Evolutionary conservation across 2,888 invertebrate species (phyloP).

Genomic region (Abrostola tripartita): DNA sequence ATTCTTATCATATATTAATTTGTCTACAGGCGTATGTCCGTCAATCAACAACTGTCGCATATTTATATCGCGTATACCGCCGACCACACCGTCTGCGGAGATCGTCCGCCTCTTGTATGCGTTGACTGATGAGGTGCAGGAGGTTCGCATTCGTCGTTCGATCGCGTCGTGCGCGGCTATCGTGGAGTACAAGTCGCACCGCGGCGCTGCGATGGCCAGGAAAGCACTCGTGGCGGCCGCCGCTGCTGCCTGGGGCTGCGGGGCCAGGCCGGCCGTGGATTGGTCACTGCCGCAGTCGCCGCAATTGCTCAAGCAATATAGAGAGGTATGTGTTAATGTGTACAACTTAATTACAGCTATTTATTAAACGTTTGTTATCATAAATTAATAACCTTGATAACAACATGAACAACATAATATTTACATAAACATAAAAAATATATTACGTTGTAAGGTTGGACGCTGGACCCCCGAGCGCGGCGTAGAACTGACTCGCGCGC

Average conservation of each 20-base stretch:
- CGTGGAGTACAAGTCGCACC: conserved; percentile 92
- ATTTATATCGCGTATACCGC: conserved; percentile 89
- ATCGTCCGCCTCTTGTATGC: conserved; percentile 88
- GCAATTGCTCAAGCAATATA: conserved; percentile 80
- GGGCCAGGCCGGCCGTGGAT: conserved; percentile 82
- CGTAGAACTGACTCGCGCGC: conserved; percentile 76
- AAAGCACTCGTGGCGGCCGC: conserved; percentile 87
- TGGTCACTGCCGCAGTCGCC: conserved; percentile 86
- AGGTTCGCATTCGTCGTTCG: conserved; percentile 82
- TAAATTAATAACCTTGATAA: too few relatives aligned
- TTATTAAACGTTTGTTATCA: too few relatives aligned
- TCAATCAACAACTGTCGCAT: conserved; percentile 93
- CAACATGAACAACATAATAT: too few relatives aligned
- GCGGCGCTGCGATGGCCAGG: conserved; percentile 88
- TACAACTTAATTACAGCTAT: too few relatives aligned
- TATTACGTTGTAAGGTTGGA: conserved; percentile 68
- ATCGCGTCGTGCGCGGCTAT: conserved; percentile 89
- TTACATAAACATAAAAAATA: too few relatives aligned
- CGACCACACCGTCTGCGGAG: conserved; percentile 89
- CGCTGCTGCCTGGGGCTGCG: conserved; percentile 82
- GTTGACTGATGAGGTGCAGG: conserved; percentile 83
- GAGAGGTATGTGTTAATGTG: conserved; percentile 70
- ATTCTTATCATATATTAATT: background rate
- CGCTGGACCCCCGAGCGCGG: conserved; percentile 81
- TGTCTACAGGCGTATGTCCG: conserved; percentile 89